phyloP scores from a whole-genome alignment of 2,888 invertebrate genomes.

The Sinopyrophorus schimmeli region DNA sequence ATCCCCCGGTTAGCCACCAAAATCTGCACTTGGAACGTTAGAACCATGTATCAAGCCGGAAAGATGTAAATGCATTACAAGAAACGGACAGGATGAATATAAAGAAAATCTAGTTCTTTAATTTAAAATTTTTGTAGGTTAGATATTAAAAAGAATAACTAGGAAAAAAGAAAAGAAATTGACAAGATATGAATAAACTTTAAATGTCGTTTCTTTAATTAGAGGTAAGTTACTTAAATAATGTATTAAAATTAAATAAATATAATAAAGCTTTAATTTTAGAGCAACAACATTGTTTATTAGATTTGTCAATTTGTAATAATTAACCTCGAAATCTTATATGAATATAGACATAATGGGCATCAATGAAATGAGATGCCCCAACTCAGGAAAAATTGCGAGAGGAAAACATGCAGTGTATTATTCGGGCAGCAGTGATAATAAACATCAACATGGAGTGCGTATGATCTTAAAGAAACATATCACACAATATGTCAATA shows the following conservation, averaged over 20 bases:
- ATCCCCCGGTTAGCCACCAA: slow-evolving; percentile 1
- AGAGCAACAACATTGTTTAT: too few species aligned
- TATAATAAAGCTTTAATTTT: too few species aligned
- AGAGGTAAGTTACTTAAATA: too few species aligned
- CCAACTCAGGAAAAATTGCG: background rate
- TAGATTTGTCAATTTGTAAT: too few species aligned
- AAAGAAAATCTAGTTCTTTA: too few species aligned
- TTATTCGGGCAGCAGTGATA: slow-evolving; percentile 15
- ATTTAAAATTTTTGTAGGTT: too few species aligned
- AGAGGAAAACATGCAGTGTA: slow-evolving; percentile 2
- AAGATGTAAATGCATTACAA: slow-evolving; percentile 6
- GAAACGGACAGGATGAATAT: slow-evolving; percentile 2
- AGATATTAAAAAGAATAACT: too few species aligned
- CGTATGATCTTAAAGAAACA: slow-evolving; percentile 4
- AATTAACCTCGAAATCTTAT: too few species aligned
- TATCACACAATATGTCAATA: slow-evolving; percentile 6
- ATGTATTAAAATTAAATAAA: too few species aligned
- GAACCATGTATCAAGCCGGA: slow-evolving; percentile 14
- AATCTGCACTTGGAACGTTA: slow-evolving; percentile 13
- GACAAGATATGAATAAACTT: too few species aligned
- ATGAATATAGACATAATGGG: slow-evolving; percentile 14
- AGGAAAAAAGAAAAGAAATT: too few species aligned
- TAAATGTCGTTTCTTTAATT: too few species aligned
- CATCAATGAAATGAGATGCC: slow-evolving; percentile 16
- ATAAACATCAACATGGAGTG: slow-evolving; percentile 19